Evolutionary conservation across 2,113 vertebrate genomes (phyloP).

Genomic region (Serinus canaria): DNA sequence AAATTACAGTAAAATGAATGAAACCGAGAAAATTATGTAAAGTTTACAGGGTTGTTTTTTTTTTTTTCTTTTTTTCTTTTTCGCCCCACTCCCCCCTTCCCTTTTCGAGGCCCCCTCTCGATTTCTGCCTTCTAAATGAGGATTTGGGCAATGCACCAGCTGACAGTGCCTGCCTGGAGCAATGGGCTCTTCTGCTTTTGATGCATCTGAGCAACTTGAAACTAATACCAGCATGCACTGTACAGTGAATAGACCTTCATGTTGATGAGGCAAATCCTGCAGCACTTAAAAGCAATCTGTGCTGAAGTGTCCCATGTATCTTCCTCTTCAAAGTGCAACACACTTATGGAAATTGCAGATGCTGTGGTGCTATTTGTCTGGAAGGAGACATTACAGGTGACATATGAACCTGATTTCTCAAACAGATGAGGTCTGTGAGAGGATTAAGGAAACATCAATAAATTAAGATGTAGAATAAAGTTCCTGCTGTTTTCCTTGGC

Average conservation of each 20-base stretch:
- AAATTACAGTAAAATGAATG: constrained; percentile 31
- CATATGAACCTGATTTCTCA: constrained; percentile 40
- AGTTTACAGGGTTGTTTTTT: background rate
- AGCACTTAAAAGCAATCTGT: constrained; percentile 27
- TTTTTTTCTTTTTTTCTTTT: background rate
- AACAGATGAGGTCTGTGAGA: constrained; percentile 50
- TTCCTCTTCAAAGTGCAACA: constrained; percentile 24
- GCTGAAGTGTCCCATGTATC: constrained; percentile 31
- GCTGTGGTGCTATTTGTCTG: constrained; percentile 51
- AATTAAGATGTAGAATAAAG: constrained; percentile 55
- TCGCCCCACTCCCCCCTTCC: fast-evolving
- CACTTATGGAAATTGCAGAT: constrained; percentile 46
- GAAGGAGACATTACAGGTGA: constrained; percentile 42
- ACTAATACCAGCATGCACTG: background rate
- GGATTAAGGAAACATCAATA: constrained; percentile 57
- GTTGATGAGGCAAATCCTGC: constrained; percentile 20
- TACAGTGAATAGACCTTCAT: background rate
- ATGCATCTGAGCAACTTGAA: constrained; percentile 18
- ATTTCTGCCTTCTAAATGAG: constrained; percentile 16
- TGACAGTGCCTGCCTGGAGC: background rate
- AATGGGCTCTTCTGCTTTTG: background rate
- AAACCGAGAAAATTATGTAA: constrained; percentile 33
- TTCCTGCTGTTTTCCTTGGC: constrained; percentile 29
- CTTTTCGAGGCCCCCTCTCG: constrained; percentile 8
- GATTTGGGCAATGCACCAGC: background rate